Evolutionary conservation across 1,140 invertebrate species (phyloP), one percentile per base, ranked within the genome.

Genomic region (Drosophila lowei): DNA sequence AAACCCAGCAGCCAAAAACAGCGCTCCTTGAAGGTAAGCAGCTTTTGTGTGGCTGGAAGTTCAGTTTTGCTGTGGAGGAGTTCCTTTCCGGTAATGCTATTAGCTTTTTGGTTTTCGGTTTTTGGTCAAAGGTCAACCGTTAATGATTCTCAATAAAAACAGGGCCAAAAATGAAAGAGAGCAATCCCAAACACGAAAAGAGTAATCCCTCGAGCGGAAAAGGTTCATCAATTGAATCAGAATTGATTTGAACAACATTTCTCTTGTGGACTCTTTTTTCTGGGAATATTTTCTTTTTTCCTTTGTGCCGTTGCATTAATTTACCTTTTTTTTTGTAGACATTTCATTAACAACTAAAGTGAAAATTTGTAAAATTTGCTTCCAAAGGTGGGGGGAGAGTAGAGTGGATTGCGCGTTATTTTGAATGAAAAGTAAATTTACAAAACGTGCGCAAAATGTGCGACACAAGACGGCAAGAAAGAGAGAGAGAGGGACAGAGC

Each of bases 361-460:
- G 67, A 58, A 72, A 64, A 71, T 71, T 65, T 55, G 56, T 52
- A 58, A 72, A 71, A 71, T 71, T 71, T 67, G 2, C 44, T 41
- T 1, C 2, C 30, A 57, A 34, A 13, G 11, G 38, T 25, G 58
- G 25, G 1, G n/a, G 41, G 71, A 47, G 41, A 38, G 76, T 46
- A 54, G 65, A 62, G 72, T 25, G 23, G 13, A 30, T 46, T 15
- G 11, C 30, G 42, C 43, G 11, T 68, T 77, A 73, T 77, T 73
- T 73, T 68, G 70, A 81, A 81, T 81, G 68, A 81, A 81, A 81
- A 73, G 78, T 62, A 81, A 81, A 81, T 81, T 81, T 73, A 81
- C 73, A 81, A 81, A 81, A 81, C 68, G 70, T 81, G 68, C 55
- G 56, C 73, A 57, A 63, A 73, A 72, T 72, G 72, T 34, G 41